Percentiles rank a stretch among this genome's conserved stretches.
Evolutionary conservation across 2,113 vertebrate genomes (phyloP).

Genomic region (Gambusia affinis): DNA sequence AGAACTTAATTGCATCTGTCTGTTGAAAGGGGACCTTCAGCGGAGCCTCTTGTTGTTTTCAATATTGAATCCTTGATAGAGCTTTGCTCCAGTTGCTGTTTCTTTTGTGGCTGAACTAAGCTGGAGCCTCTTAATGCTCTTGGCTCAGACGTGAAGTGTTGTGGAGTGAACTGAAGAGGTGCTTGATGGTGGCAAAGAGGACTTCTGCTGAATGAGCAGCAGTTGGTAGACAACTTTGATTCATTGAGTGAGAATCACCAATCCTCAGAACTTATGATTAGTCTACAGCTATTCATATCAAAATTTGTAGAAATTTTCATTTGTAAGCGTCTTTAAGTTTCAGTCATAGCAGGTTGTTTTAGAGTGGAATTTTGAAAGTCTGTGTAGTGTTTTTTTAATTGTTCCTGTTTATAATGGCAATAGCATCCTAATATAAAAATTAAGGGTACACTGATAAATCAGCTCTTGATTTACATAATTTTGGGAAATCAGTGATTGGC

Average conservation of each 20-base stretch:
- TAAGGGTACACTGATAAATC: too few species aligned
- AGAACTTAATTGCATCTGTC: slow-evolving; percentile 86
- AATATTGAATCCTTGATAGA: slow-evolving; percentile 16
- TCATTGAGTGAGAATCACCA: slow-evolving; percentile 2
- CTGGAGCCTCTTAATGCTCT: slow-evolving; percentile 51
- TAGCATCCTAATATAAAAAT: background rate
- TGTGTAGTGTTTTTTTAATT: background rate
- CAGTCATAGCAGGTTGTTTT: slow-evolving; percentile 8
- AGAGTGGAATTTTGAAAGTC: slow-evolving; percentile 11
- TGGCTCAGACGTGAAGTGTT: slow-evolving; percentile 54
- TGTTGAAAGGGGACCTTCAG: slow-evolving; percentile 71
- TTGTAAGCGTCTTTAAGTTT: background rate
- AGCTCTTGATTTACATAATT: too few species aligned
- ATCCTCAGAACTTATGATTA: slow-evolving; percentile 9
- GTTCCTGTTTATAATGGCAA: background rate
- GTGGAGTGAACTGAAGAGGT: slow-evolving; percentile 55
- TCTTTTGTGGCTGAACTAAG: slow-evolving; percentile 49
- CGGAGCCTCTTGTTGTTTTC: slow-evolving; percentile 38
- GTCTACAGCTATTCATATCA: slow-evolving; percentile 5
- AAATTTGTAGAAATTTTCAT: background rate
- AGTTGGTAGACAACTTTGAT: slow-evolving; percentile 31
- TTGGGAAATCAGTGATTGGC: too few species aligned
- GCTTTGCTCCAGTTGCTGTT: slow-evolving; percentile 52
- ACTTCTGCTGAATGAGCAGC: slow-evolving; percentile 40
- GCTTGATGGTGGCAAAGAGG: slow-evolving; percentile 27